Base-by-base conservation (phyloP, 2,888 invertebrate genomes). In the Idaea biselata region DNA sequence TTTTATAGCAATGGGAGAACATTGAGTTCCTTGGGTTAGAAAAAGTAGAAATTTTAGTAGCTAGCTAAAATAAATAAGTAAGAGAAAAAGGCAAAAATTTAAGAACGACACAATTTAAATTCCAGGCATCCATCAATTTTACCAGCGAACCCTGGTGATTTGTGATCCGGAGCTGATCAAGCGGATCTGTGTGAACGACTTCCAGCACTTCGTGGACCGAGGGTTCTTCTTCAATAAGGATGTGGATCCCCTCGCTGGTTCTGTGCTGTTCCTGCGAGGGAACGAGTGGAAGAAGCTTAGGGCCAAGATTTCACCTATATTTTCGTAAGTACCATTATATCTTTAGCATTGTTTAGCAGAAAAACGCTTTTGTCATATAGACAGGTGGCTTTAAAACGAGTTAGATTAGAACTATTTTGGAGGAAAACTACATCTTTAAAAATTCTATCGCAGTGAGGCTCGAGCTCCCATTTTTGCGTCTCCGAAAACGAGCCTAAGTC, bases 151-250 rank as follows among this genome's bases (percentile, higher is more conserved):
- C 0, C 74, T 93, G 8, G 88, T 92, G 0, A 79, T 93, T 17
- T 80, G 88, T 16, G 91, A 91, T 65, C 92, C 93, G 0, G 88
- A 84, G 61, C 81, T 93, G 64, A 89, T 93, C 68, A 86, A 86
- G 68, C 74, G 87, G 54, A 81, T 93, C 25, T 91, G 93, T 68
- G 90, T 91, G n/a, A 86, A 84, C 65, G 93, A 93, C 79, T 93
- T 93, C 82, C 84, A 84, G 57, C 78, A 91, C 77, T 93, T 93
- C 80, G 86, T 87, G 18, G 93, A 92, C 69, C 81, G 92, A 60
- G 93, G 93, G 16, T 91, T 91, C 83, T 91, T 87, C 79, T 91
- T 90, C 75, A 87, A 91, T 62, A 84, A 86, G 70, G 84, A 87
- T 18, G 83, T 90, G 63, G 93, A 93, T 61, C 93, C 93, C 0